A percentile compares a stretch with the other conserved stretches of the same genome.
Evolutionary conservation across 2,113 vertebrate genomes (phyloP).

Genomic region (Todiramphus chloris): DNA sequence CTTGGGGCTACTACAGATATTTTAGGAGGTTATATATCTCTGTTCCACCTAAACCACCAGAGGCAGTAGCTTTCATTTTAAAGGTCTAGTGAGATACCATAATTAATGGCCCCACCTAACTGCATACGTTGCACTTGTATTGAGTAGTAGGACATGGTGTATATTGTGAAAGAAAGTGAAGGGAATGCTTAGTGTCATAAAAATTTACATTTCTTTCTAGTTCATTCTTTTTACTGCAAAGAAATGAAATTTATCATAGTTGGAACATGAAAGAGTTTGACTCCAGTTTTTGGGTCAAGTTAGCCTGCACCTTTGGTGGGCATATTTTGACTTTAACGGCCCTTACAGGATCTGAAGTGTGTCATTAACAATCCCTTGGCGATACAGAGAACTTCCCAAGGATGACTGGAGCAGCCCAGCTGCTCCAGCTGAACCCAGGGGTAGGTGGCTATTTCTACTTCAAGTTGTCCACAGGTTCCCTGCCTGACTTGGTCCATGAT

Average conservation of each 20-base stretch:
- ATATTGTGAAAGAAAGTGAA: constrained; percentile 17
- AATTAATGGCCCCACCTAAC: constrained; percentile 50
- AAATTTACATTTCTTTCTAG: constrained; percentile 40
- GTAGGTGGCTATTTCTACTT: not conserved
- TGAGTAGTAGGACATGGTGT: constrained; percentile 12
- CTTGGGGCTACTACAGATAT: constrained; percentile 33
- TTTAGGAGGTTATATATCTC: constrained; percentile 49
- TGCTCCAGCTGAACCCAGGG: not conserved
- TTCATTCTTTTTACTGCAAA: not conserved
- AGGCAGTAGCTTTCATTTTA: constrained; percentile 58
- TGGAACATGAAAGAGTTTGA: not conserved
- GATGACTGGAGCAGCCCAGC: not conserved
- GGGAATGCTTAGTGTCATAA: not conserved
- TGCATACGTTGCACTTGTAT: not conserved
- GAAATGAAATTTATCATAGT: not conserved
- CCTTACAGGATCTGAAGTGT: not conserved
- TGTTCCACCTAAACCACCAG: constrained; percentile 41
- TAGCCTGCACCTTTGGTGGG: not conserved
- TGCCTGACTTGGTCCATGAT: not conserved
- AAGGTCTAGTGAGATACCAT: constrained; percentile 11
- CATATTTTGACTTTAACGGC: not conserved
- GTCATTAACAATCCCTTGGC: not conserved
- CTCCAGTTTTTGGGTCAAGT: not conserved
- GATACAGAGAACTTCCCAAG: not conserved
- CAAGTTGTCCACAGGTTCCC: not conserved